Evolutionary conservation across 2,797 vertebrate species (phyloP).

Genomic region (Acestrorhynchus altus): DNA sequence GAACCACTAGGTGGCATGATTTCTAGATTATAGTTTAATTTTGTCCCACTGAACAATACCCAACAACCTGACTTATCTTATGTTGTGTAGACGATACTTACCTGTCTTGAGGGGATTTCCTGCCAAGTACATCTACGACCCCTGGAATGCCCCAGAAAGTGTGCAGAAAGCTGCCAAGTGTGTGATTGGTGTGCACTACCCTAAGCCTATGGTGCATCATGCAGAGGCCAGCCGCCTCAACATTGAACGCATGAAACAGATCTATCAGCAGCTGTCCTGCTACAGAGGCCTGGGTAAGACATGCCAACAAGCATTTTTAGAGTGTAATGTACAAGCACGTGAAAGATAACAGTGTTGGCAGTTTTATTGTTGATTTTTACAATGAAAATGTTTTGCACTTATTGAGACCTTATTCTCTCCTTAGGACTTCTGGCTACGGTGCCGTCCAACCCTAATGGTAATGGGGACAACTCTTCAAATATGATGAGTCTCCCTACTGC

Average conservation of each 20-base stretch:
- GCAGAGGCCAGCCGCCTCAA: constrained; percentile 94
- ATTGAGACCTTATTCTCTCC: constrained; percentile 29
- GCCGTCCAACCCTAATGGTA: constrained; percentile 87
- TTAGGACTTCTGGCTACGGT: constrained; percentile 93
- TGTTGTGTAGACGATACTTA: constrained; percentile 87
- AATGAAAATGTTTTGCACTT: not conserved
- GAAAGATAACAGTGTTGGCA: no score
- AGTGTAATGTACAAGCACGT: not conserved
- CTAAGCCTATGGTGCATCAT: constrained; percentile 96
- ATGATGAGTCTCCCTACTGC: constrained; percentile 81
- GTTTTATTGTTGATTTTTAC: no score
- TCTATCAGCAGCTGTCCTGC: constrained; percentile 93
- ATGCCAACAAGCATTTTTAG: no score
- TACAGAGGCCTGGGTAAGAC: constrained; percentile 91
- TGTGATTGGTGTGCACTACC: constrained; percentile 92
- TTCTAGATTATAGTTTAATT: no score
- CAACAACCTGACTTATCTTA: not conserved
- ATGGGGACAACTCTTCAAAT: constrained; percentile 77
- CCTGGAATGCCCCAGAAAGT: constrained; percentile 94
- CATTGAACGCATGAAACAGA: constrained; percentile 98
- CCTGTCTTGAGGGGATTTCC: constrained; percentile 93
- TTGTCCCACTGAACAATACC: no score
- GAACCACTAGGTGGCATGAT: no score
- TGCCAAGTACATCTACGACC: constrained; percentile 97
- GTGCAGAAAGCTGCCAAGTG: constrained; percentile 95